These are phyloP conservation scores for Julus scanicus DNA, from an alignment of 2,888 invertebrate species.

Conservation along the genomic window DNA sequence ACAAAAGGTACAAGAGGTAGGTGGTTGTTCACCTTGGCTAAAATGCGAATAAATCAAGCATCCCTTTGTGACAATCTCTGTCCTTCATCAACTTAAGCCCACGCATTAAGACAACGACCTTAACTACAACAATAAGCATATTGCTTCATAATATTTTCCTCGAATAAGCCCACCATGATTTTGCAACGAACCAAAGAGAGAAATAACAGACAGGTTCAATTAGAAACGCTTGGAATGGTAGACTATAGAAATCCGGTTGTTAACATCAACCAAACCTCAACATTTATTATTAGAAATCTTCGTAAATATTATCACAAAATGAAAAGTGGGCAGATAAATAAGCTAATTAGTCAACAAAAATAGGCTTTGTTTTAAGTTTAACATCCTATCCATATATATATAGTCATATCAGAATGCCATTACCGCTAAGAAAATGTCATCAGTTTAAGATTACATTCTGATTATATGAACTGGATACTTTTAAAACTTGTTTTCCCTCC, in stretches of 20 bases:
- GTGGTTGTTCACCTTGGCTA: not conserved
- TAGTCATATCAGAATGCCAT: no score
- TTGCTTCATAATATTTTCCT: not conserved
- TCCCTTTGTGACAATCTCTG: not conserved
- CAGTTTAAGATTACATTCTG: not conserved
- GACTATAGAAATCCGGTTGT: not conserved
- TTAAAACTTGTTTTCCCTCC: not conserved
- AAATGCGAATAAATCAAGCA: not conserved
- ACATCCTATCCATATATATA: not conserved
- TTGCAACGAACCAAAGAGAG: not conserved
- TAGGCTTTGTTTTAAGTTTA: not conserved
- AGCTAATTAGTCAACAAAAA: not conserved
- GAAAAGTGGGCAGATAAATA: not conserved
- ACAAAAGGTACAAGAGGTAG: no score
- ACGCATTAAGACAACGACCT: conserved; percentile 11
- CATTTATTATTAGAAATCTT: not conserved
- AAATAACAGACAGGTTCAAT: conserved; percentile 14
- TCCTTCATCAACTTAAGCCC: not conserved
- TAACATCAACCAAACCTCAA: not conserved
- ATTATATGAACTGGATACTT: not conserved
- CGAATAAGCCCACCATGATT: not conserved
- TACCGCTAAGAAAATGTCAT: no score
- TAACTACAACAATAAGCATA: not conserved
- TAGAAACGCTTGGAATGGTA: not conserved
- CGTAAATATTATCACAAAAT: not conserved